These are phyloP conservation scores for Temnothorax unifasciatus DNA, from an alignment of 2,888 invertebrate genomes.

Conservation along the genomic window DNA sequence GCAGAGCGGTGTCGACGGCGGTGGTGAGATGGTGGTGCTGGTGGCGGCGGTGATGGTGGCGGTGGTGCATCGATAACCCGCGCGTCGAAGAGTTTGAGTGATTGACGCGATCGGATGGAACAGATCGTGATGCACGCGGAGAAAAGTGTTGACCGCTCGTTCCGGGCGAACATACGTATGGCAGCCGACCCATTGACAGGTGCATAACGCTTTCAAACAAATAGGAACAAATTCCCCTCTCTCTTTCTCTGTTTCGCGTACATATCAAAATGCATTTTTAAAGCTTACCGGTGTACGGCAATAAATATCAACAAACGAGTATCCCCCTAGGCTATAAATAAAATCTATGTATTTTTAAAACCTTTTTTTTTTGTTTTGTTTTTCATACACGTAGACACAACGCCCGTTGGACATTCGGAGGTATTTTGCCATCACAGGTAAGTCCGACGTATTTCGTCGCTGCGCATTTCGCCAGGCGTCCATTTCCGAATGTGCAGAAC, in stretches of 20 bases:
- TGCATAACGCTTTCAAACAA: conserved; percentile 79
- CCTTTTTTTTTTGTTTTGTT: conserved; percentile 39
- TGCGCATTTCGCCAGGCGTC: conserved; percentile 57
- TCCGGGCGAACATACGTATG: conserved; percentile 75
- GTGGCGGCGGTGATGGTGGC: conserved; percentile 58
- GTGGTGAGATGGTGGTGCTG: conserved; percentile 59
- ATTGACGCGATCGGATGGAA: conserved; percentile 80
- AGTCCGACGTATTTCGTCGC: conserved; percentile 57
- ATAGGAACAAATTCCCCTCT: conserved; percentile 77
- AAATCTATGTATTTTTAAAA: conserved; percentile 55
- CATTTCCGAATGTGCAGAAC: conserved; percentile 56
- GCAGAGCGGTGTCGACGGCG: conserved; percentile 48
- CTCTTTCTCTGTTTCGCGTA: conserved; percentile 54
- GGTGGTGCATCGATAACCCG: conserved; percentile 76
- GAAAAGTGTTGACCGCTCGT: conserved; percentile 79
- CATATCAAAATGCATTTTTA: conserved; percentile 73
- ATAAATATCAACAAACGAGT: conserved; percentile 71
- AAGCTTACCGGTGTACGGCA: conserved; percentile 67
- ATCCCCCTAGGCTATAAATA: conserved; percentile 57
- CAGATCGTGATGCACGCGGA: conserved; percentile 77
- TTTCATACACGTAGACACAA: conserved; percentile 47
- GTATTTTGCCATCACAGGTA: conserved; percentile 54
- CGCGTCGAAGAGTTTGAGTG: conserved; percentile 80
- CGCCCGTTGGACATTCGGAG: conserved; percentile 51
- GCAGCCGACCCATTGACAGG: conserved; percentile 76